Evolutionary conservation across 2,888 invertebrate species (phyloP).

Genomic region (Hypselothyrea guttata): DNA sequence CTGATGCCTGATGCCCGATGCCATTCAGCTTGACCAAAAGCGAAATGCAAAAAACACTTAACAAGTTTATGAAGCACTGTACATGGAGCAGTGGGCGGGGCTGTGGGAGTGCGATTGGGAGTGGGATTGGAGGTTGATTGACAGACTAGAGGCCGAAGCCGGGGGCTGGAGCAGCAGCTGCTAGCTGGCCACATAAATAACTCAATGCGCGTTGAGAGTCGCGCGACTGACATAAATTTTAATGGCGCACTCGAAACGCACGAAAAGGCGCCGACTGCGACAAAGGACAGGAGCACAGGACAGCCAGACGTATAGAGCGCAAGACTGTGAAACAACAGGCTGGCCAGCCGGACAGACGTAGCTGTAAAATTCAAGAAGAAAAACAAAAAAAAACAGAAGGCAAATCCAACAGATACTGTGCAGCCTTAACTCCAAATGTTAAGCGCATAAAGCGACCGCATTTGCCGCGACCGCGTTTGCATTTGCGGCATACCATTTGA

Average conservation of each 20-base stretch:
- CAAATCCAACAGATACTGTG: too few species aligned
- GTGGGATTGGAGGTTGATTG: background rate
- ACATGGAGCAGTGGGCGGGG: too few species aligned
- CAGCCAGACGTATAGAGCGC: background rate
- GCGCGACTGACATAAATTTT: slow-evolving; percentile 57
- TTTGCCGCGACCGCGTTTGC: slow-evolving; percentile 43
- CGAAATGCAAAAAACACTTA: slow-evolving; percentile 49
- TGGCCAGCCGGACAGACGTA: slow-evolving; percentile 15
- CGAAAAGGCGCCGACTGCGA: slow-evolving; percentile 55
- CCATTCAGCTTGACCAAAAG: slow-evolving; percentile 29
- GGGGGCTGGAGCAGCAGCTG: slow-evolving; percentile 2
- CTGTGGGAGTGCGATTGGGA: background rate
- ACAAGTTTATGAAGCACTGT: slow-evolving; percentile 53
- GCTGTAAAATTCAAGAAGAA: slow-evolving; percentile 45
- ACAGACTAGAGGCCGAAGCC: slow-evolving; percentile 2
- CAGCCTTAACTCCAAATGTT: slow-evolving; percentile 51
- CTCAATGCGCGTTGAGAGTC: slow-evolving; percentile 59
- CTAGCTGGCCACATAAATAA: slow-evolving; percentile 45
- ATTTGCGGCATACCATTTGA: slow-evolving; percentile 50
- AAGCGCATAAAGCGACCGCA: slow-evolving; percentile 51
- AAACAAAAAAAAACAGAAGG: slow-evolving; percentile 13
- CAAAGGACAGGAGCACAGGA: slow-evolving; percentile 24
- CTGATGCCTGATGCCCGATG: slow-evolving; percentile 19
- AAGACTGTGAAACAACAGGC: too few species aligned
- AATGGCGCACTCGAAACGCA: slow-evolving; percentile 51